These are phyloP conservation scores for Girardia tigrina DNA, from an alignment of 2,888 invertebrate species.

Conservation along the genomic window DNA sequence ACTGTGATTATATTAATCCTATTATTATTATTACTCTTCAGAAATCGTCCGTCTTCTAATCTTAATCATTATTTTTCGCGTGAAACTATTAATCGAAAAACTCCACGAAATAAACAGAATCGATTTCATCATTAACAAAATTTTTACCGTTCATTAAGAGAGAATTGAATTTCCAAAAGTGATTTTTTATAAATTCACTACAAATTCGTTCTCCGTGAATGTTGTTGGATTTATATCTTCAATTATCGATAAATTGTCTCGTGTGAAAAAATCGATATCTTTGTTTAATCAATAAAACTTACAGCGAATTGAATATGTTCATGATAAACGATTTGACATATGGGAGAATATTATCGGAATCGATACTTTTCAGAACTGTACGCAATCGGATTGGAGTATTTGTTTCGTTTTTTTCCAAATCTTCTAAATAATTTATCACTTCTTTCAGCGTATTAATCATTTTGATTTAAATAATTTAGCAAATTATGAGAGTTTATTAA, in stretches of 20 bases:
- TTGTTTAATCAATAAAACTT: not conserved
- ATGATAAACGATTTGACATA: constrained; percentile 9
- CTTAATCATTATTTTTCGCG: too few species aligned
- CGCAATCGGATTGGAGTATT: not conserved
- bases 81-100: too few species aligned
- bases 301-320: not conserved
- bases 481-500: constrained; percentile 16
- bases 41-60: too few species aligned
- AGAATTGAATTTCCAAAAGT: constrained; percentile 2
- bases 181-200: not conserved
- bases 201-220: not conserved
- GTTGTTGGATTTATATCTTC: not conserved
- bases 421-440: not conserved
- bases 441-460: constrained; percentile 20
- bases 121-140: too few species aligned
- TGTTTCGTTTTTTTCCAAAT: not conserved
- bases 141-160: not conserved
- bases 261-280: too few species aligned
- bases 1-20: too few species aligned
- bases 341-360: not conserved
- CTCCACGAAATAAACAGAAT: too few species aligned
- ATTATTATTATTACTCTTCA: too few species aligned
- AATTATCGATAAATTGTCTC: not conserved
- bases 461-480: not conserved
- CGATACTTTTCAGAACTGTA: not conserved